Percentiles rank a stretch among this genome's conserved stretches.
Conservation (phyloP, 2,888 invertebrate species). For the Entomobrya proxima region DNA sequence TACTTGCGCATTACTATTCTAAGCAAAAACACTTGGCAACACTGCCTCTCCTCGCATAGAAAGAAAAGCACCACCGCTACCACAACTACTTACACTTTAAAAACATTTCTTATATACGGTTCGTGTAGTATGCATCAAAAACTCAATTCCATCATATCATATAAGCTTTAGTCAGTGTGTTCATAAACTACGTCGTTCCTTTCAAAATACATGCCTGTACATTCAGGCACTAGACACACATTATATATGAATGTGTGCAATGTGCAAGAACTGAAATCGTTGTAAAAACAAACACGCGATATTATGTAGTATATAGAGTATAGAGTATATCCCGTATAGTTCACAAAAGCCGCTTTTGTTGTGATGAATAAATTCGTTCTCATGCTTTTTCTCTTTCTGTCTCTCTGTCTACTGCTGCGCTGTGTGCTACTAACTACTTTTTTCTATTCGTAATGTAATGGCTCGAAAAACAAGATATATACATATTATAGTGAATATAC, state of each 20-base stretch:
- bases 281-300: neutral
- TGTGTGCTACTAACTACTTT: neutral
- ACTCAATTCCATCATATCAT: neutral
- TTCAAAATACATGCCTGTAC: constrained; percentile 16
- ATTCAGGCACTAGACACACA: neutral
- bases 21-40: constrained; percentile 56
- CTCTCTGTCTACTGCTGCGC: constrained; percentile 19
- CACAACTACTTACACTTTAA: no score
- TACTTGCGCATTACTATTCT: constrained; percentile 20
- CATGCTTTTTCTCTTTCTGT: neutral
- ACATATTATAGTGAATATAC: neutral
- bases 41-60: constrained; percentile 13
- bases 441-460: constrained; percentile 8
- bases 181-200: constrained; percentile 70
- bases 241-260: neutral
- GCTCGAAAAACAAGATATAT: neutral
- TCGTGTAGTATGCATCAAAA: no score
- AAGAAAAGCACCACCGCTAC: neutral
- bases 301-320: neutral
- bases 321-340: constrained; percentile 8
- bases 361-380: constrained; percentile 29
- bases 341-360: constrained; percentile 43
- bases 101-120: no score
- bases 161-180: neutral
- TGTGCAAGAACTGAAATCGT: neutral